Conservation (phyloP, 2,113 vertebrate genomes). For the Dipodomys ordii region DNA sequence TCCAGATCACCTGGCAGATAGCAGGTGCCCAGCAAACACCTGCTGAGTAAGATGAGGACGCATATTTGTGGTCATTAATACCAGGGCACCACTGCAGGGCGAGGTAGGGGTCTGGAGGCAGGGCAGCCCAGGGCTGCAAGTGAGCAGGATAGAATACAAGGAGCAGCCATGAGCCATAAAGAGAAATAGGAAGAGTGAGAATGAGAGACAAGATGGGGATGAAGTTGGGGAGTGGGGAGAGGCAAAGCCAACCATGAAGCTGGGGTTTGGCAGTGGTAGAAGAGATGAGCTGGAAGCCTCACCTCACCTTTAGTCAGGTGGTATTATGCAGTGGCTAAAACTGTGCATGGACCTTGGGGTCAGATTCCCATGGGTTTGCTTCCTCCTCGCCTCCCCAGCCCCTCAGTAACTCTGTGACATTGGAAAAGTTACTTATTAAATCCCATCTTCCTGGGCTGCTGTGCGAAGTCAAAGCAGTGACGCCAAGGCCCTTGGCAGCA, state of each 20-base stretch:
- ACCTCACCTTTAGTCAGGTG: background rate
- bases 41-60: background rate
- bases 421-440: slow-evolving; percentile 37
- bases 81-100: background rate
- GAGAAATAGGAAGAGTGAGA: background rate
- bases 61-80: background rate
- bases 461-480: background rate
- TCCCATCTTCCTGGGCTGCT: background rate
- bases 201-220: background rate
- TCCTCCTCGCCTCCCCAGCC: background rate
- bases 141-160: background rate
- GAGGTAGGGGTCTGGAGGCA: background rate
- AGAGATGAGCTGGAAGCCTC: background rate
- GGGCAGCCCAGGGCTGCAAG: background rate
- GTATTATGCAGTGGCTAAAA: background rate
- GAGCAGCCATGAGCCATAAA: background rate
- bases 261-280: background rate
- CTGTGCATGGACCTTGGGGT: slow-evolving; percentile 24
- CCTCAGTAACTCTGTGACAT: background rate
- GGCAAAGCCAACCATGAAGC: background rate
- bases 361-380: background rate
- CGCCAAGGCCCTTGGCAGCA: background rate
- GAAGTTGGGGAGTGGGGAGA: background rate
- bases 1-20: background rate
- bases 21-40: background rate